Evolutionary conservation across 2,113 vertebrate genomes (phyloP).

Genomic region (Apteryx mantelli): DNA sequence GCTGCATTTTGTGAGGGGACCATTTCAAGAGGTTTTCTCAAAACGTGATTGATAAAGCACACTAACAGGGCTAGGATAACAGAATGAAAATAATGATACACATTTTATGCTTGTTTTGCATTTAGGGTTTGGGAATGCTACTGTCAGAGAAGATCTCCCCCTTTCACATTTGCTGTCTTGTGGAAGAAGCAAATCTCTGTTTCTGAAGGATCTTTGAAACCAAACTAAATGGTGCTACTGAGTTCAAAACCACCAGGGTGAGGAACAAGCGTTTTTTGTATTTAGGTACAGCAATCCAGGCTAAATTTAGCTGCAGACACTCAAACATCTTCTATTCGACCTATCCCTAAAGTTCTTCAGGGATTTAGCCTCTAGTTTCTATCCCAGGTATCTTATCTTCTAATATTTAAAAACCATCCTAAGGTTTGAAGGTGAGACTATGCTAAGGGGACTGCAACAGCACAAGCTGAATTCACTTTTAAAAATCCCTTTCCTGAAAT

Average conservation of each 20-base stretch:
- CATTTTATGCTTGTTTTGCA: background rate
- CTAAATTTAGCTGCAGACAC: background rate
- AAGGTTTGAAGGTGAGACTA: background rate
- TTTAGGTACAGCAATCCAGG: background rate
- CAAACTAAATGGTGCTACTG: background rate
- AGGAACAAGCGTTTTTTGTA: background rate
- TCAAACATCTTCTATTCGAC: background rate
- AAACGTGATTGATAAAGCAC: background rate
- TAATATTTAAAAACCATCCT: background rate
- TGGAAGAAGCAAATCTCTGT: background rate
- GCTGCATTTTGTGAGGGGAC: fast-evolving
- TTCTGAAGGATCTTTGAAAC: background rate
- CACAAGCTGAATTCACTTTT: background rate
- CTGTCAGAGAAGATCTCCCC: background rate
- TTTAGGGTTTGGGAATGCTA: background rate
- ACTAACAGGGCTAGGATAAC: background rate
- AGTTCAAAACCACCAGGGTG: background rate
- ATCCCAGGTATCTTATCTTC: background rate
- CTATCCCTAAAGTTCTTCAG: background rate
- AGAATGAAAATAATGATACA: background rate
- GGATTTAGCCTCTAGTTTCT: background rate
- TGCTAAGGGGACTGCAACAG: background rate
- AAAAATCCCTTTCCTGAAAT: background rate
- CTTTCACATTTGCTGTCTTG: background rate
- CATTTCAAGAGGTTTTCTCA: background rate